phyloP scores from a whole-genome alignment of 2,888 invertebrate species.

The Trichogramma evanescens region DNA sequence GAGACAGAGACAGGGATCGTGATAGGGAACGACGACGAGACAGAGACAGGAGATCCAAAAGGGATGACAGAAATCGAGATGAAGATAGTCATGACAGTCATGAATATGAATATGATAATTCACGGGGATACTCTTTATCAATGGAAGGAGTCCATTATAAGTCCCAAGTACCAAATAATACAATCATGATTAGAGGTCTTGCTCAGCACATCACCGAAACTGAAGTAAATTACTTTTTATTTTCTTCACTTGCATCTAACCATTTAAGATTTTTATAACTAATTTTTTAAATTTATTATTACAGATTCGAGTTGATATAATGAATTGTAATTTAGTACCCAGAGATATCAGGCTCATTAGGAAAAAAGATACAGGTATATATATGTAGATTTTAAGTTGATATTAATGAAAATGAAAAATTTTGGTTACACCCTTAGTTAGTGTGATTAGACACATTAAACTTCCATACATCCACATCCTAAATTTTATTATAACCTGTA shows the following conservation, averaged over 20 bases:
- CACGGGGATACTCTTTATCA: slow-evolving; percentile 38
- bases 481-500: too few species aligned
- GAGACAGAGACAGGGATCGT: slow-evolving; percentile 31
- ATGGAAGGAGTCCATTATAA: slow-evolving; percentile 51
- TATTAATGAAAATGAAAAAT: too few species aligned
- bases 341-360: slow-evolving; percentile 76
- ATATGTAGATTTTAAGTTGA: slow-evolving; percentile 2
- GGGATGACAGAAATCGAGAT: slow-evolving; percentile 33
- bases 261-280: background rate
- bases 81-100: slow-evolving; percentile 42
- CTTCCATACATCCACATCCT: too few species aligned
- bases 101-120: slow-evolving; percentile 43
- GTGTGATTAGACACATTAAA: too few species aligned
- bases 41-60: slow-evolving; percentile 33
- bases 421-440: too few species aligned
- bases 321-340: slow-evolving; percentile 66
- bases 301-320: slow-evolving; percentile 71
- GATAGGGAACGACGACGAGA: slow-evolving; percentile 35
- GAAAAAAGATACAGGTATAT: slow-evolving; percentile 76
- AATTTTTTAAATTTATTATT: background rate
- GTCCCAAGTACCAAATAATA: slow-evolving; percentile 59
- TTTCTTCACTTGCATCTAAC: background rate
- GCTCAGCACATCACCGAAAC: slow-evolving; percentile 70
- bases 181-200: slow-evolving; percentile 68
- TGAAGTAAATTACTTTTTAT: slow-evolving; percentile 55